Evolutionary conservation across 2,888 invertebrate species (phyloP).

Genomic region (Pterobdella sp.): DNA sequence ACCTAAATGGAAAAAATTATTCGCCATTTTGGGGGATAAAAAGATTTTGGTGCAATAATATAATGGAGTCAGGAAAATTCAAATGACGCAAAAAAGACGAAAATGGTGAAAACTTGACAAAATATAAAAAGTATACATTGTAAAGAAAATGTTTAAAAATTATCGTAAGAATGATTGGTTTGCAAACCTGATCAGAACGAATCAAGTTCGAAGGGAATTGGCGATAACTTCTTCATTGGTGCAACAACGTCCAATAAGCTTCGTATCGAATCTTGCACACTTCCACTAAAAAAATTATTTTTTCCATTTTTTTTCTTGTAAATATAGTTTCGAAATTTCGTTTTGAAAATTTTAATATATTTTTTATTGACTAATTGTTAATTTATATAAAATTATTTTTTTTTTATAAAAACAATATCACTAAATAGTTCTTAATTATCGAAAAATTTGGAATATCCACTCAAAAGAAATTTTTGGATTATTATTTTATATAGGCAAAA

Average conservation of each 20-base stretch:
- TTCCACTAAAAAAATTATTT: not conserved
- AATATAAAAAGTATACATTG: not conserved
- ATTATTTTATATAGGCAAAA: no score
- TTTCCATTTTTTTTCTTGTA: not conserved
- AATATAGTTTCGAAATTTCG: not conserved
- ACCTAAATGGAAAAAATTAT: not conserved
- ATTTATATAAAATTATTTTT: no score
- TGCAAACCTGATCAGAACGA: conserved; percentile 52
- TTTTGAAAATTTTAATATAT: not conserved
- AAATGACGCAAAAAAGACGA: not conserved
- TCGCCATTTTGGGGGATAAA: conserved; percentile 9
- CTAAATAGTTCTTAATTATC: no score
- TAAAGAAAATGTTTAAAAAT: conserved; percentile 17
- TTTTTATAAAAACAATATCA: no score
- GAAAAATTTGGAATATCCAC: no score
- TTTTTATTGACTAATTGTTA: not conserved
- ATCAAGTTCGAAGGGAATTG: conserved; percentile 44
- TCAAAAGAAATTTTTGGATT: no score
- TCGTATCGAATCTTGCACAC: not conserved
- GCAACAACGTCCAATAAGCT: conserved; percentile 36
- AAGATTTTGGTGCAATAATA: no score
- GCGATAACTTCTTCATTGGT: conserved; percentile 43
- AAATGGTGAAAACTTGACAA: not conserved
- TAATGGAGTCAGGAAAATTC: not conserved
- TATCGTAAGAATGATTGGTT: conserved; percentile 25